phyloP scores from a whole-genome alignment of 92 coral and sea anemone species.

The Heteractis magnifica region DNA sequence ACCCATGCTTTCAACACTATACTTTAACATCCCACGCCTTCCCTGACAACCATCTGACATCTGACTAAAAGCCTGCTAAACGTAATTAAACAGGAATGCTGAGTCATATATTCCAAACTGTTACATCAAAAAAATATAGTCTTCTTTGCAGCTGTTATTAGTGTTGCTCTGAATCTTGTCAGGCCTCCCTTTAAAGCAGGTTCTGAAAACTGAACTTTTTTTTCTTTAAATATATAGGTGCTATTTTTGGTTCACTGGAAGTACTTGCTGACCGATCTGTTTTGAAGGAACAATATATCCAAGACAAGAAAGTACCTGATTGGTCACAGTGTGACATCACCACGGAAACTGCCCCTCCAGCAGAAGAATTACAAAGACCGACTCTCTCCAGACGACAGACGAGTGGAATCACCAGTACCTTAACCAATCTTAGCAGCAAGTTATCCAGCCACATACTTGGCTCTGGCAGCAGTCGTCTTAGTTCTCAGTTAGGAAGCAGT shows the following conservation, averaged over 20 bases:
- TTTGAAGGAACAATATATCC: constrained; percentile 70
- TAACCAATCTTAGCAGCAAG: constrained; percentile 79
- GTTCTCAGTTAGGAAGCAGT: constrained; percentile 34
- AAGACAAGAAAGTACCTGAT: constrained; percentile 86
- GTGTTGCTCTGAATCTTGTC: too few species aligned
- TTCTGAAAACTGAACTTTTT: not conserved
- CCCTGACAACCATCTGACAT: too few species aligned
- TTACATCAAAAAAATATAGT: too few species aligned
- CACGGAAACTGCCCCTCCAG: constrained; percentile 57
- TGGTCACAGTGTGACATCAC: constrained; percentile 81
- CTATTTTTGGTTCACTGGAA: constrained; percentile 95
- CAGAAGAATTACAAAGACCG: constrained; percentile 70
- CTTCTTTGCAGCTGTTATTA: too few species aligned
- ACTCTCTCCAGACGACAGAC: constrained; percentile 88
- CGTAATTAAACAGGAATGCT: too few species aligned
- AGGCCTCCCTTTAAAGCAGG: not conserved
- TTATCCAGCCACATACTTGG: constrained; percentile 76
- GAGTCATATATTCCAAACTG: too few species aligned
- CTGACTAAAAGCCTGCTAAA: too few species aligned
- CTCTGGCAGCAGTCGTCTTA: constrained; percentile 59
- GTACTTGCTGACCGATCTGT: constrained; percentile 95
- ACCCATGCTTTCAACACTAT: too few species aligned
- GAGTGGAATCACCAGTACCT: constrained; percentile 86
- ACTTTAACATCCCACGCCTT: too few species aligned
- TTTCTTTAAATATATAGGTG: constrained; percentile 51